Evolutionary conservation across 2,888 invertebrate species (phyloP).

Genomic region (Protonemura montana): DNA sequence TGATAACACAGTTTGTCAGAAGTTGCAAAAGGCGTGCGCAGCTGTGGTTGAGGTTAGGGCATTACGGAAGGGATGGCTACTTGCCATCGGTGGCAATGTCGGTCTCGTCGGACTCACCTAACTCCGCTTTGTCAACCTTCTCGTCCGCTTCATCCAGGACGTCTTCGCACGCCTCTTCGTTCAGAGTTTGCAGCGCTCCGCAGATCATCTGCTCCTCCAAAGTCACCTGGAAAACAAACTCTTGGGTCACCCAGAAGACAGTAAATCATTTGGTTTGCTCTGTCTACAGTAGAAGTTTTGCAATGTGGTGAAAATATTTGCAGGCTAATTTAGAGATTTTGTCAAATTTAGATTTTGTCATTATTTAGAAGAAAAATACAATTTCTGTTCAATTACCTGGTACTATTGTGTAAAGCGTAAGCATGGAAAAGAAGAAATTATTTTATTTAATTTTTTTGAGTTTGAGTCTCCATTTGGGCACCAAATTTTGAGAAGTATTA

Average conservation of each 20-base stretch:
- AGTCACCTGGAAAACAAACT: constrained; percentile 72
- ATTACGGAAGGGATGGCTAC: neutral
- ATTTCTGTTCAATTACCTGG: neutral
- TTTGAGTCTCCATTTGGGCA: too few species aligned
- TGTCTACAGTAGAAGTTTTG: neutral
- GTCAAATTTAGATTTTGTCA: neutral
- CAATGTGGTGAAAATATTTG: neutral
- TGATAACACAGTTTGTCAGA: neutral
- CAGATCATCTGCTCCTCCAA: constrained; percentile 95
- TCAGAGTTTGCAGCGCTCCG: constrained; percentile 89
- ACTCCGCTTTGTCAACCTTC: constrained; percentile 52
- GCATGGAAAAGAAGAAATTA: constrained; percentile 13
- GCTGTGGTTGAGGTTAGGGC: neutral
- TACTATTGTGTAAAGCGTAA: neutral
- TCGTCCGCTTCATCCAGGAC: constrained; percentile 73
- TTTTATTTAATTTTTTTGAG: neutral
- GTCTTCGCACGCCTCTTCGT: constrained; percentile 93
- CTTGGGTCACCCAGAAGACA: neutral
- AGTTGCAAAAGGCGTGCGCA: too few species aligned
- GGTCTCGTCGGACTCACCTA: constrained; percentile 47
- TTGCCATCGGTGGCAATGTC: constrained; percentile 16
- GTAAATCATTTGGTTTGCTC: too few species aligned
- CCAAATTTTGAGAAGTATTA: too few species aligned
- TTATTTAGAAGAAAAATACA: constrained; percentile 8
- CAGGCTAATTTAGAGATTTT: neutral